Base-by-base conservation (phyloP, 2,113 vertebrate genomes). In the Rhea pennata region DNA sequence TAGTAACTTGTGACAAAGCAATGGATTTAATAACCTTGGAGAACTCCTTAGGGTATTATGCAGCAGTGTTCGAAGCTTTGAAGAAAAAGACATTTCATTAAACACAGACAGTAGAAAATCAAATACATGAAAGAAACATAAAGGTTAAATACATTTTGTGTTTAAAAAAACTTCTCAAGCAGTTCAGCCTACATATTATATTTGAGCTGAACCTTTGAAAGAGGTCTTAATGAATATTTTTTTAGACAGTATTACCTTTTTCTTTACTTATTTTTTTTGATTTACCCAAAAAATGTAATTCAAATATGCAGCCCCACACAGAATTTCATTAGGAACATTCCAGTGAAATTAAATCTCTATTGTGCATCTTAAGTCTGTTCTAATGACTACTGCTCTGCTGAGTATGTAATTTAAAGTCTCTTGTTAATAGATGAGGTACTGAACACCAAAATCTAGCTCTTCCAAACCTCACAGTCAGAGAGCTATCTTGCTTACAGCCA, bases 21-120 rank as follows among this genome's bases (percentile, higher is more conserved):
- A 81, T 76, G 84, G 88, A 97, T 93, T 95, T 97, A 97, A 98
- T 97, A 97, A 97, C 71, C 82, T 95, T 87, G 79, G 81, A 92
- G 90, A 90, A 77, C 21, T 97, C 95, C 91, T 83, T 23, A 58
- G 74, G 83, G 87, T 65, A 91, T 96, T 92, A 71, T 82, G 62
- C 31, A 94, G 48, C 71, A 95, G 31, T 75, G n/a, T 93, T 95
- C 5, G 19, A 87, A 93, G 84, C 51, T 87, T 42, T 64, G 54
- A 44, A 65, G 58, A 89, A 95, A 88, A 84, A 95, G 44, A 77
- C 42, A 87, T 93, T 97, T 87, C 66, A 91, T 96, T 96, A 87
- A 26, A 42, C 70, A 92, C 51, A 93, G 40, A 84, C 62, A 73
- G 90, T 54, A 87, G 56, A 91, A 96, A 97, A 95, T 88, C 71